These are phyloP conservation scores for Macrotis lagotis DNA, from an alignment of 2,113 vertebrate genomes.

Conservation along the genomic window DNA sequence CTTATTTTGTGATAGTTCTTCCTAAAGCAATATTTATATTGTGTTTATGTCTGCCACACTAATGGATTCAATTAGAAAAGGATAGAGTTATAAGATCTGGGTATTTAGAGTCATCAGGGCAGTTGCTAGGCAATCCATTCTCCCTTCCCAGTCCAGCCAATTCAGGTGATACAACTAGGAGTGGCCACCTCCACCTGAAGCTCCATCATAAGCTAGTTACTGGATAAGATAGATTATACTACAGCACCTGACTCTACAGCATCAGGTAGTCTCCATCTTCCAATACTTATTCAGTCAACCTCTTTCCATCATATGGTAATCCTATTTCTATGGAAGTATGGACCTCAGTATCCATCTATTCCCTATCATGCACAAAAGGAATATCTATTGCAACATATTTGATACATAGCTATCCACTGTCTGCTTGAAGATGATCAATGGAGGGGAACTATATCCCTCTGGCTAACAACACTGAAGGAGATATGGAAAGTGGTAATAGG, in stretches of 20 bases:
- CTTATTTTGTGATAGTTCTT: neutral
- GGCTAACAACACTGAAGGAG: neutral
- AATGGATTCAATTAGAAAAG: neutral
- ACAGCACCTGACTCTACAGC: neutral
- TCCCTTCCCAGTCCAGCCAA: neutral
- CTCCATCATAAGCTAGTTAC: neutral
- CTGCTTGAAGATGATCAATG: neutral
- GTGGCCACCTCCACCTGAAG: neutral
- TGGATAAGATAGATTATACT: neutral
- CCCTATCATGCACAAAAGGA: neutral
- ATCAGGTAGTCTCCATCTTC: neutral
- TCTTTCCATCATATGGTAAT: neutral
- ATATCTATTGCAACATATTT: neutral
- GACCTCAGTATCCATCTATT: neutral
- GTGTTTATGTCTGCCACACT: neutral
- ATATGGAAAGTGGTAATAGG: neutral
- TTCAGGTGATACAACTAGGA: neutral
- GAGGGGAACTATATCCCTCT: neutral
- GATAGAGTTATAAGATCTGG: neutral
- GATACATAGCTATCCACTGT: neutral
- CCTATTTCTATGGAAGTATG: neutral
- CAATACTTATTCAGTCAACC: neutral
- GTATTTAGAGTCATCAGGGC: neutral
- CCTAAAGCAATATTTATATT: neutral
- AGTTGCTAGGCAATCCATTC: neutral